phyloP scores from a whole-genome alignment of 2,888 invertebrate genomes.

The Polylopha cassiicola region DNA sequence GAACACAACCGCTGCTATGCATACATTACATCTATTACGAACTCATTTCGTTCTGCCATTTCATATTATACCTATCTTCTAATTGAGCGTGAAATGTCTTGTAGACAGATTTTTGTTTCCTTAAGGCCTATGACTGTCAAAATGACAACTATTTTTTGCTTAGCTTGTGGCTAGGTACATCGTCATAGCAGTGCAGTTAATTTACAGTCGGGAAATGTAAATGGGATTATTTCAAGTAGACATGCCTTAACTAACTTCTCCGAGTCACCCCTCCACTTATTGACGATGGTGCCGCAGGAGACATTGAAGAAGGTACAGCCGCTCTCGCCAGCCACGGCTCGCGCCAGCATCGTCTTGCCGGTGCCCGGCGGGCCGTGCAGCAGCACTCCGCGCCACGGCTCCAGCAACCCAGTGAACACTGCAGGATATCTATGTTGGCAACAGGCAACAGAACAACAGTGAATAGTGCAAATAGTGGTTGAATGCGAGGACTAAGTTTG shows the following conservation, averaged over 20 bases:
- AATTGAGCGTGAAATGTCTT: background rate
- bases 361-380: slow-evolving; percentile 83
- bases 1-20: no score
- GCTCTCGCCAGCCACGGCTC: slow-evolving; percentile 90
- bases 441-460: background rate
- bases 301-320: slow-evolving; percentile 92
- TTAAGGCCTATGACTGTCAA: no score
- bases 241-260: slow-evolving; percentile 92
- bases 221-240: background rate
- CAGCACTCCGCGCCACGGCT: slow-evolving; percentile 90
- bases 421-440: slow-evolving; percentile 77
- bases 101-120: no score
- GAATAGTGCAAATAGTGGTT: background rate
- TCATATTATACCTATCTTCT: background rate
- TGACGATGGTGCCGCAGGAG: slow-evolving; percentile 91
- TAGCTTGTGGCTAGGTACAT: no score
- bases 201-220: no score
- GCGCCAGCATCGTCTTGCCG: slow-evolving; percentile 93
- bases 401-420: slow-evolving; percentile 80
- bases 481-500: background rate
- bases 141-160: no score
- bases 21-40: no score
- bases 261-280: slow-evolving; percentile 97
- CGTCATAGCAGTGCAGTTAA: no score
- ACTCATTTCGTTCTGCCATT: no score